Evolutionary conservation across 2,113 vertebrate genomes (phyloP), one percentile per base, ranked within the genome.

Genomic region (Phainopepla nitens): DNA sequence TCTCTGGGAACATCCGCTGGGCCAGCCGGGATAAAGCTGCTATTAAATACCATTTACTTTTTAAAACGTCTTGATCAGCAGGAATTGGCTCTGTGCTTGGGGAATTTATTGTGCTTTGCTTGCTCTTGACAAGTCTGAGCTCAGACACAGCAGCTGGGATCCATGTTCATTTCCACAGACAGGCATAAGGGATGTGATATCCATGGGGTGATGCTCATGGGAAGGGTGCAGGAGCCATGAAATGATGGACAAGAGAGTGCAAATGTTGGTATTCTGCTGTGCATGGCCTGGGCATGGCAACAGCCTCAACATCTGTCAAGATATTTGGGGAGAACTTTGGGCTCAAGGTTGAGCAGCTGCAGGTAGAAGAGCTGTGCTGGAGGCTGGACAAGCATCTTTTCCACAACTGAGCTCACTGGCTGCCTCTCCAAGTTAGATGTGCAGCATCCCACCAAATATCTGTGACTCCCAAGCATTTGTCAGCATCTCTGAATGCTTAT

Each of bases 31-130:
- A 90, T 79, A 65, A 76, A 82, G 84, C 53, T 89, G 51, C 65
- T 94, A 18, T 95, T 93, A 90, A 91, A 88, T 80, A 57, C 27
- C 47, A 87, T 92, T 92, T 87, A 15, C 50, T 89, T 84, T 82
- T 76, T 42, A 70, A 94, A 93, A 82, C 62, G 76, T 73, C 89
- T 94, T 85, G 35, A 90, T 93, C 72, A 87, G 68, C 69, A 68
- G 69, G n/a, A 79, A 80, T 44, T 69, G 60, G 18, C 50, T 87
- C 18, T 36, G 44, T 44, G 51, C 53, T 81, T 71, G 72, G 44
- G 23, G 60, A 21, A 27, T 84, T 69, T 53, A 3, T 56, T 93
- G 89, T 82, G 54, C 77, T 87, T 61, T 62, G 27, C 60, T 77
- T 71, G 33, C 39, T 91, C n/a, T 78, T 62, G 61, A 60, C 23